A percentile compares a stretch with the other conserved stretches of the same genome.
These are phyloP conservation scores for pig (Sus scrofa) DNA, from an alignment of 2,113 vertebrate genomes.

Conservation along the genomic window T2T-Sscrofa CM000812.6:82920001-82920500, in stretches of 20 bases:
- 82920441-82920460: slow-evolving; percentile 90
- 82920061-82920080: slow-evolving; percentile 92
- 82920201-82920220: slow-evolving; percentile 94
- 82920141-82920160: slow-evolving; percentile 89
- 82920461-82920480: slow-evolving; percentile 91
- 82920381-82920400: slow-evolving; percentile 92
- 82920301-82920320: slow-evolving; percentile 87
- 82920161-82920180: slow-evolving; percentile 88
- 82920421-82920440: slow-evolving; percentile 91
- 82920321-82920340: slow-evolving; percentile 91
- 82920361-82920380: slow-evolving; percentile 89
- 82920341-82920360: slow-evolving; percentile 94
- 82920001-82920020: background rate
- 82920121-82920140: slow-evolving; percentile 93
- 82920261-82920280: slow-evolving; percentile 93
- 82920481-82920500: slow-evolving; percentile 90
- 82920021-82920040: slow-evolving; percentile 86
- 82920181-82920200: slow-evolving; percentile 94
- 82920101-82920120: slow-evolving; percentile 92
- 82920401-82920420: slow-evolving; percentile 93
- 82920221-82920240: slow-evolving; percentile 94
- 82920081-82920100: slow-evolving; percentile 94
- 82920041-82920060: slow-evolving; percentile 93
- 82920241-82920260: slow-evolving; percentile 92
- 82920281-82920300: slow-evolving; percentile 86